Evolutionary conservation across 2,797 vertebrate species (phyloP), one percentile per base, ranked within the genome.

Genomic region (Discoglossus pictus): DNA sequence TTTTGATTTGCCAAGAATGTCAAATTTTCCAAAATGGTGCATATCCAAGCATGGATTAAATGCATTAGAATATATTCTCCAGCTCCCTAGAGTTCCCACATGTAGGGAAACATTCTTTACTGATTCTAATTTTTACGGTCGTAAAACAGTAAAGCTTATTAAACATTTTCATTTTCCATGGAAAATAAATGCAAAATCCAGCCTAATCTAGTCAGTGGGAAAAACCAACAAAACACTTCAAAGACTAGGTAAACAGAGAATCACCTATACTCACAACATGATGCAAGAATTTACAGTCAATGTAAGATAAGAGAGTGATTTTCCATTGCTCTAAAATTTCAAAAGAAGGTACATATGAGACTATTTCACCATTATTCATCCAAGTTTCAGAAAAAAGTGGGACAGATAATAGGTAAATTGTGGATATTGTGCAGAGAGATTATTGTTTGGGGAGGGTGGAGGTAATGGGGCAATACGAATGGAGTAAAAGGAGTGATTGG

Each of bases 21-120:
- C 65, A 68, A 7, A 50, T 55, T 70, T 69, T 62, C 42, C 50
- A 55, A 50, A 38, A 70, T 70, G 35, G 42, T 70, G 67, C 38
- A 42, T 39, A 31, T 54, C 59, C 67, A 48, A 56, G 36, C 12
- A 31, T 44, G 36, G 43, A 55, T 62, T 48, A 39, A 47, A 56
- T 47, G 34, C 42, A 55, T 18, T 24, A 12, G 27, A 55, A 55
- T 65, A 27, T 39, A 20, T 56, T 36, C 51, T 38, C 23, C 7
- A 24, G 27, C 39, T 46, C 21, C 24, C 27, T 40, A 15, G 4
- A 25, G 34, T 21, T 42, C 27, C 36, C 27, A 39, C 48, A 64
- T 27, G 48, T 27, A 62, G 15, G 36, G 39, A 15, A 44, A 16
- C 2, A 21, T 7, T 7, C 16, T n/a, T 56, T 25, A 10, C 10